phyloP scores from a whole-genome alignment of 2,113 vertebrate species.

The Podarcis cretensis region DNA sequence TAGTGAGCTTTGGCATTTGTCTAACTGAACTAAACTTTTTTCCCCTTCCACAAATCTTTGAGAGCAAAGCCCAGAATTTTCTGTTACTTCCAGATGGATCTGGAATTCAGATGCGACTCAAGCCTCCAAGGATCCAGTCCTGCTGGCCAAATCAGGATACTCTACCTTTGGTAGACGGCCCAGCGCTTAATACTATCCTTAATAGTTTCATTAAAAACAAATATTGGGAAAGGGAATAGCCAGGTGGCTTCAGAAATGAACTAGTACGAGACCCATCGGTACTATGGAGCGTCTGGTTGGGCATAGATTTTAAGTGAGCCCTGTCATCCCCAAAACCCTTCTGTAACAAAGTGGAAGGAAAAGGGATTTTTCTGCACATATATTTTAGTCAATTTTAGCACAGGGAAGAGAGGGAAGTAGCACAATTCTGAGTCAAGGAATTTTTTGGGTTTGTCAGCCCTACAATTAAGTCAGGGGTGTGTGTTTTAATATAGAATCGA shows the following conservation, averaged over 20 bases:
- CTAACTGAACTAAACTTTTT: too few relatives aligned
- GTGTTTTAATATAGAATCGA: not conserved
- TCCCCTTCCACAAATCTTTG: not conserved
- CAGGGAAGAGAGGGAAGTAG: not conserved
- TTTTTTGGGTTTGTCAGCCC: not conserved
- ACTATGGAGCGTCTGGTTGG: not conserved
- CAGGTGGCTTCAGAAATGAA: not conserved
- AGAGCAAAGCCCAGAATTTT: not conserved
- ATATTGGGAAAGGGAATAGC: not conserved
- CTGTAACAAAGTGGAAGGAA: not conserved
- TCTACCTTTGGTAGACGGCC: not conserved
- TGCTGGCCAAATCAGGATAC: not conserved
- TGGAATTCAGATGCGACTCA: not conserved
- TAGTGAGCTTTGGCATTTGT: not conserved
- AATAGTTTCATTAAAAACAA: not conserved
- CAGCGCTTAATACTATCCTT: not conserved
- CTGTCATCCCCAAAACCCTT: not conserved
- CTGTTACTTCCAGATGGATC: not conserved
- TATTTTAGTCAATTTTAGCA: not conserved
- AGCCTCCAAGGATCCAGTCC: not conserved
- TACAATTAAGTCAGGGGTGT: not conserved
- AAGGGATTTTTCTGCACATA: not conserved
- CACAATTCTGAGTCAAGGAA: not conserved
- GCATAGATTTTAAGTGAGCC: not conserved
- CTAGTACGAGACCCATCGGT: not conserved